Conservation (phyloP, 2,888 invertebrate genomes). For the Catocala sponsa region DNA sequence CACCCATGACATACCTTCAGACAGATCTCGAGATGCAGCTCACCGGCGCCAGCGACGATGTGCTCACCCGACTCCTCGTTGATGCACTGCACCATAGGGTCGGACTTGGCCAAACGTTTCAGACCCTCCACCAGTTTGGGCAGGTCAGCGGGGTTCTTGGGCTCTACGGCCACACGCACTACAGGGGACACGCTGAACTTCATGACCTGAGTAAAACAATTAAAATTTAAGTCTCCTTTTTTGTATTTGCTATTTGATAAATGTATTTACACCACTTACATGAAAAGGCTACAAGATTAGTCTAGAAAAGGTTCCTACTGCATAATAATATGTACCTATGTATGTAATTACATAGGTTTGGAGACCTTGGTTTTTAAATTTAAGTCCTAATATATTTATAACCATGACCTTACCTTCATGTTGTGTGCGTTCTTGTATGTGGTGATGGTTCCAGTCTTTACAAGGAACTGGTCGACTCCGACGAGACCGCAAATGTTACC, state of each 20-base stretch:
- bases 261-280: too few species aligned
- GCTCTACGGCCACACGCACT: slow-evolving; percentile 99
- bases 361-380: too few species aligned
- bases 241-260: too few species aligned
- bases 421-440: slow-evolving; percentile 99
- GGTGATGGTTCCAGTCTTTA: slow-evolving; percentile 99
- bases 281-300: too few species aligned
- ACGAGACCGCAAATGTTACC: slow-evolving; percentile 99
- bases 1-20: slow-evolving; percentile 89
- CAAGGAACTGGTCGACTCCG: slow-evolving; percentile 99
- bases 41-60: slow-evolving; percentile 99
- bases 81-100: slow-evolving; percentile 99
- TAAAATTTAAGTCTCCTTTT: background rate
- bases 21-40: slow-evolving; percentile 99
- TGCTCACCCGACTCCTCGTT: slow-evolving; percentile 99
- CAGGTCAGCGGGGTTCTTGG: slow-evolving; percentile 99
- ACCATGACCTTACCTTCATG: slow-evolving; percentile 90
- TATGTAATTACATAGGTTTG: too few species aligned
- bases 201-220: slow-evolving; percentile 92
- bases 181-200: slow-evolving; percentile 99
- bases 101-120: slow-evolving; percentile 99
- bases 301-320: too few species aligned
- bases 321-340: too few species aligned
- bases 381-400: too few species aligned
- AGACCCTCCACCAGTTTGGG: slow-evolving; percentile 99